Evolutionary conservation across 35 echinoderm and acorn worm genomes (phyloP), one percentile per base, ranked within the genome.

Genomic region (Apostichopus parvimensis): DNA sequence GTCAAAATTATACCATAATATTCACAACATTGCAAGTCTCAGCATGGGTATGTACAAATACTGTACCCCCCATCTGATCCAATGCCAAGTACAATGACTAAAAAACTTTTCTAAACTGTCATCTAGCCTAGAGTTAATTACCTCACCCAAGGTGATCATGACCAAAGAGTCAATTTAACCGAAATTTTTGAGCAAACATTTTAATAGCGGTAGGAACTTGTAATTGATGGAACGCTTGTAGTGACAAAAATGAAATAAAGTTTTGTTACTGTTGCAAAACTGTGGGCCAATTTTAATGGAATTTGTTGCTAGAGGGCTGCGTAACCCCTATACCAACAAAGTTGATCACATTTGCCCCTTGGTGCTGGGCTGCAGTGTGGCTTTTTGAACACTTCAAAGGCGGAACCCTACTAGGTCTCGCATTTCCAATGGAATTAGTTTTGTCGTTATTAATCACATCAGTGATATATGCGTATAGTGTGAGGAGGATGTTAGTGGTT

Each of bases 201-300:
- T 84, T 84, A 59, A 84, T 84, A 59, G 81, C 58, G 17, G 6
- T 26, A 20, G 56, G 81, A 84, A 84, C 57, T 54, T 84, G 81
- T 84, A 84, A 58, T 84, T 56, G 9, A 80, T 84, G 7, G 81
- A 84, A 14, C 17, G 55, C 81, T 84, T 84, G 14, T 22, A 54
- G 81, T 84, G 54, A 59, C 56, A 84, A 53, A 84, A 15, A 4
- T 8, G 10, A 34, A 83, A 58, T 10, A 54, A 55, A 45, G 34
- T 24, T 18, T 45, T 80, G 81, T 54, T 55, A 84, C 81, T 84
- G 81, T 84, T 84, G 81, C 81, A 84, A 28, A 25, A 84, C 71
- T 58, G 15, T 58, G 23, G 9, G 57, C 53, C 52, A 22, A 23
- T 7, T 84, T 84, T 75, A n/a, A 17, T 84, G 81, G 81, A 84